A percentile compares a stretch with the other conserved stretches of the same genome.
These are phyloP conservation scores for Eulithis prunata DNA, from an alignment of 2,888 invertebrate genomes.

Conservation along the genomic window DNA sequence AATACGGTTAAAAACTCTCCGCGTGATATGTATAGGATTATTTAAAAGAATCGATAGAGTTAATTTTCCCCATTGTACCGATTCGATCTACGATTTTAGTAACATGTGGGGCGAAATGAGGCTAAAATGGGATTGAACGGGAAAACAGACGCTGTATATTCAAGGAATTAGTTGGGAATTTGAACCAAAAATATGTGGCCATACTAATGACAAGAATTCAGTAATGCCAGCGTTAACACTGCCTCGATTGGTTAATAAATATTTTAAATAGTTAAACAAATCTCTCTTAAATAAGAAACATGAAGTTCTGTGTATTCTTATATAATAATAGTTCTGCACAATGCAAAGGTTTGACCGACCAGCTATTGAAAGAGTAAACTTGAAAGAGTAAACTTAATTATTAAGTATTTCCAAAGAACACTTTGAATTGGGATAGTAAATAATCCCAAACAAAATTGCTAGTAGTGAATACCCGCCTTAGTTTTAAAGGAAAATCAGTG, in stretches of 20 bases:
- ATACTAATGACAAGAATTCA: not conserved
- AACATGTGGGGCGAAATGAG: not conserved
- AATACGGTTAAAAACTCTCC: too few species aligned
- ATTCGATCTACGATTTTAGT: too few species aligned
- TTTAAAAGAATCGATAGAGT: too few species aligned
- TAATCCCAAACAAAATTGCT: conserved; percentile 9
- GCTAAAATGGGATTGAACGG: not conserved
- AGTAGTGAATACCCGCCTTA: not conserved
- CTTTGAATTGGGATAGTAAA: conserved; percentile 15
- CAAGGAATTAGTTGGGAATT: not conserved
- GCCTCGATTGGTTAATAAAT: conserved; percentile 9
- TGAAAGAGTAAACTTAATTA: conserved; percentile 7
- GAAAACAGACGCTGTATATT: not conserved
- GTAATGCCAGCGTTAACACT: conserved; percentile 16
- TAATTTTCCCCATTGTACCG: too few species aligned
- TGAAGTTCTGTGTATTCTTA: not conserved
- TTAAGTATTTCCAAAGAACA: conserved; percentile 14
- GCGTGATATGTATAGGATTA: too few species aligned
- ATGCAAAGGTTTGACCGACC: not conserved
- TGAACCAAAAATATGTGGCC: conserved; percentile 1
- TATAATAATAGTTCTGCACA: not conserved
- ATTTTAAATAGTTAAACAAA: not conserved
- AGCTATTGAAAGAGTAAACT: conserved; percentile 12
- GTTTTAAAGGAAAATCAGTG: not conserved
- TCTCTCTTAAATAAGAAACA: not conserved